Base-by-base conservation (phyloP, 1,140 invertebrate species). In the Aethina tumida region DNA sequence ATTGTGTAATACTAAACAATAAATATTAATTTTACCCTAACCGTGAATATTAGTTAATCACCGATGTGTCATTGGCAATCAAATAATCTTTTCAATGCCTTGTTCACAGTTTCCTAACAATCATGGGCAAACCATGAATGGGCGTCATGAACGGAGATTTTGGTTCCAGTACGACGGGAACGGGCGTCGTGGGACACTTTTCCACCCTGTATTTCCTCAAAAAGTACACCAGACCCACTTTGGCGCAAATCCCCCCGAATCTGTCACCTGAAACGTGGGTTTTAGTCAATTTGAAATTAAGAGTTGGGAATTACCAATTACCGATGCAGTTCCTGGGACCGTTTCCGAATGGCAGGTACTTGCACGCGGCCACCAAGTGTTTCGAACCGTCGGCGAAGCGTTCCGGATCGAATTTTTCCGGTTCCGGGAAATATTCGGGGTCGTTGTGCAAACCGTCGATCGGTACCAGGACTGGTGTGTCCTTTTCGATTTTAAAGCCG, bases 371-470 rank as follows among this genome's bases (percentile, higher is more conserved):
- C 2, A 21, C 27, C 4, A 35, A 28, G 7, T 38, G 21, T 22
- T 49, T 49, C 7, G 16, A 26, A 7, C 42, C 47, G 53, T 34
- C 63, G 2, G 63, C 46, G 52, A 82, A 84, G 39, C 77, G 58
- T 36, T 80, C 73, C 0, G 80, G 79, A 57, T 80, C 66, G 51
- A 77, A 84, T 17, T 54, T 56, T 24, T 74, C 66, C 4, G 79
- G 77, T 37, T 81, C 62, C 16, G 74, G 66, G 33, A 39, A 83
- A 34, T 65, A 59, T 12, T 67, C 47, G 1, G 66, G 56, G 50
- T 78, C 68, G 4, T 44, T 33, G 17, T 69, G 66, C 0, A 68
- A 12, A 0, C 40, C 59, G n/a, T 49, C 47, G 5, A 61, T 36
- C 5, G 67, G 60, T 10, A 71, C 50, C 34, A 55, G 38, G 0